phyloP scores from a whole-genome alignment of 1,140 invertebrate species.

The Habropoda laboriosa region DNA sequence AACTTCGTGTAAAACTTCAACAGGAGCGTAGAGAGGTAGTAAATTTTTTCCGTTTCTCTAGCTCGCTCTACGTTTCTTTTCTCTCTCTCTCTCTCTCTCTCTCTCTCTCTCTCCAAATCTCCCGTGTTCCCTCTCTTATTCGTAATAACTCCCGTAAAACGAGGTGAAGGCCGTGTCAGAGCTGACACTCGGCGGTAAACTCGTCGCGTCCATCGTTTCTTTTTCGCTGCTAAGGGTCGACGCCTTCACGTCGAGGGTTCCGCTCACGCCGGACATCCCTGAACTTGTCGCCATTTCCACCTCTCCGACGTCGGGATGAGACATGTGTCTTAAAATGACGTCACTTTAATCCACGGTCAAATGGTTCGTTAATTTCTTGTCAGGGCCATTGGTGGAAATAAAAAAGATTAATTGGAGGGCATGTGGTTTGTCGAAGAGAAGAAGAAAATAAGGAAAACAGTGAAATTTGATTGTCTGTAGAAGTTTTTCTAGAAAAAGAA shows the following conservation, averaged over 20 bases:
- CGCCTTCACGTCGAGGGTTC: slow-evolving; percentile 75
- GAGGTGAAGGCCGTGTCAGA: slow-evolving; percentile 87
- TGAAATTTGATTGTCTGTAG: too few species aligned
- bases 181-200: slow-evolving; percentile 80
- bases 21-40: not conserved
- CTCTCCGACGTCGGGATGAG: slow-evolving; percentile 75
- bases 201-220: slow-evolving; percentile 75
- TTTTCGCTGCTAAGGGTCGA: slow-evolving; percentile 76
- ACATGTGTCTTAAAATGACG: slow-evolving; percentile 78
- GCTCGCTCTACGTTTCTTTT: not conserved
- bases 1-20: slow-evolving; percentile 43
- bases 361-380: slow-evolving; percentile 34
- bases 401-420: not conserved
- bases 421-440: too few species aligned
- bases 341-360: slow-evolving; percentile 66
- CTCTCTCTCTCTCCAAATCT: too few species aligned
- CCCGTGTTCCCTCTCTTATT: slow-evolving; percentile 59
- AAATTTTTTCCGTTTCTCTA: slow-evolving; percentile 10
- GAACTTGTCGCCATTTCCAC: slow-evolving; percentile 79
- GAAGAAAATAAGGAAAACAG: too few species aligned
- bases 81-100: too few species aligned
- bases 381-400: not conserved
- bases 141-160: slow-evolving; percentile 84
- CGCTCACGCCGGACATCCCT: slow-evolving; percentile 74
- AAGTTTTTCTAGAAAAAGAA: too few species aligned